Evolutionary conservation across 2,888 invertebrate species (phyloP), one percentile per base, ranked within the genome.

Genomic region (Tineola bisselliella): DNA sequence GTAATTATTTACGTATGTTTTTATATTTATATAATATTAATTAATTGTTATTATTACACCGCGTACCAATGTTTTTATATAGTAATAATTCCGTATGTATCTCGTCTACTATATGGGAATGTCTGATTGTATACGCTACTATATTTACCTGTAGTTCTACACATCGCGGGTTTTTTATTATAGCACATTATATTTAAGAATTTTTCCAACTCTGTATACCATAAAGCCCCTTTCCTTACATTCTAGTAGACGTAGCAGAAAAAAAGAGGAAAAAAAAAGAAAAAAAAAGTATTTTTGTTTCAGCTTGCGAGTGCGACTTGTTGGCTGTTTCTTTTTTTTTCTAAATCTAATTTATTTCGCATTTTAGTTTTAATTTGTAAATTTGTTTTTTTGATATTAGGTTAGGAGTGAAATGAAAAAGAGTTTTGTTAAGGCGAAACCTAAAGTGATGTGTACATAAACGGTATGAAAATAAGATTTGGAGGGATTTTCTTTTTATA

Each of bases 351-450:
- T 44, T 48, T 2, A 3, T 58, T 58, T 31, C 25, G 25, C 13
- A 12, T 33, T n/a, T 30, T n/a, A 33, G 3, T 58, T 58, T 33
- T 33, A n/a, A 31, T 58, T 58, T 30, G 33, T 58, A 31, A 30
- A 31, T 58, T 56, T 6, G 3, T 58, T 58, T 25, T 2, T 4
- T 4, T 58, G 5, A 58, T 3, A 3, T 65, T 82, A 83, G 81
- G 77, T 70, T 81, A 82, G 76, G 68, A 64, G 66, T 72, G 65
- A 82, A 82, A 79, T n/a, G n/a, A 73, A 76, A 77, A 83, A 81
- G 83, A 82, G 81, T 82, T 61, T 84, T 48, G 38, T 2, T 38
- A 12, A 81, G 84, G 81, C 83, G 83, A 84, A 81, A 48, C 48
- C 63, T 66, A 67, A 79, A 66, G 80, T 79, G 77, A 79, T 48